Conservation (phyloP, 2,113 vertebrate species). For the Pteruthius melanotis region DNA sequence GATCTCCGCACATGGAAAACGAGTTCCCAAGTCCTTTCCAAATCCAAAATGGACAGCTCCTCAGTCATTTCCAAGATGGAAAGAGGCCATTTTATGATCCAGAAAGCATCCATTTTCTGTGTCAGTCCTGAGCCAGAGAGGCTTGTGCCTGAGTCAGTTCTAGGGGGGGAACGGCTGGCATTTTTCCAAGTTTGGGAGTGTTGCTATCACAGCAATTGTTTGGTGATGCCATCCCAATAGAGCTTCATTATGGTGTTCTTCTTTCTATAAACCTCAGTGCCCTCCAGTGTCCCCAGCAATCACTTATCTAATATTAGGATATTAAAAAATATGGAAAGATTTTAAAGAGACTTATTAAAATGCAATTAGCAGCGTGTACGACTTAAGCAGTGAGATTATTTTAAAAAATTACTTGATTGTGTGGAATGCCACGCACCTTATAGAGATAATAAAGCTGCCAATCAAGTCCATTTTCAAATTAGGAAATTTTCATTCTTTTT, state of each 20-base stretch:
- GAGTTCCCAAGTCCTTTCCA: not conserved
- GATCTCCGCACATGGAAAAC: not conserved
- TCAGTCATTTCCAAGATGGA: not conserved
- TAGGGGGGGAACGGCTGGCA: slow-evolving; percentile 35
- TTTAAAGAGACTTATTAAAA: slow-evolving; percentile 84
- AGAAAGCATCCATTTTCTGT: slow-evolving; percentile 65
- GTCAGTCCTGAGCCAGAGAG: slow-evolving; percentile 26
- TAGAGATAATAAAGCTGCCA: slow-evolving; percentile 81
- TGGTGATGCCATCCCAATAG: slow-evolving; percentile 58
- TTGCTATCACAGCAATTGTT: slow-evolving; percentile 62
- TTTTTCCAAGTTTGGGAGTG: slow-evolving; percentile 49
- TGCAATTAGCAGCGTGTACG: slow-evolving; percentile 77
- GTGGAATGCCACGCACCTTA: slow-evolving; percentile 78
- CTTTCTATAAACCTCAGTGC: slow-evolving; percentile 75
- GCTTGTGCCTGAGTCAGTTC: slow-evolving; percentile 51
- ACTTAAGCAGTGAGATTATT: slow-evolving; percentile 83
- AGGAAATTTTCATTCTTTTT: slow-evolving; percentile 72
- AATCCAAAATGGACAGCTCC: slow-evolving; percentile 26
- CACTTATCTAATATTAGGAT: slow-evolving; percentile 84
- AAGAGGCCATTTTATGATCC: slow-evolving; percentile 57
- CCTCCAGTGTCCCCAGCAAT: slow-evolving; percentile 82
- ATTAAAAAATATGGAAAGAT: slow-evolving; percentile 85
- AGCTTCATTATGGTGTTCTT: slow-evolving; percentile 60
- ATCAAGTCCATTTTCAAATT: slow-evolving; percentile 73
- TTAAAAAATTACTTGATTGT: slow-evolving; percentile 80